Evolutionary conservation across 2,113 vertebrate species (phyloP).

Genomic region (Crocuta crocuta): DNA sequence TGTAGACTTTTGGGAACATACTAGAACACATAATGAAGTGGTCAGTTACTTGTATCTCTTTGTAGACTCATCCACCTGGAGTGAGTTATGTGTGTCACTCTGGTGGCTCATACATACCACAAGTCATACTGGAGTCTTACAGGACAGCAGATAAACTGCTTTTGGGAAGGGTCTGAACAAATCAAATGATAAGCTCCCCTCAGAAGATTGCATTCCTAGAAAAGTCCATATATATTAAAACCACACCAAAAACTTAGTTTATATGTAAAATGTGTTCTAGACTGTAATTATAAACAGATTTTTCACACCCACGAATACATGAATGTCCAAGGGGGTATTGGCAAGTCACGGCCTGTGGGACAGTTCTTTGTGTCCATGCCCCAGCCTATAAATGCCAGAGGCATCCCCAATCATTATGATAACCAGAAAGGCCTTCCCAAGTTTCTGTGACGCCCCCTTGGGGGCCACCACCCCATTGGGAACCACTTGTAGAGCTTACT

Average conservation of each 20-base stretch:
- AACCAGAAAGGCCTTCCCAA: not conserved
- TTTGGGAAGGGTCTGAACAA: constrained; percentile 32
- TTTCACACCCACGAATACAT: not conserved
- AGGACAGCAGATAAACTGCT: not conserved
- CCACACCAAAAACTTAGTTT: constrained; percentile 7
- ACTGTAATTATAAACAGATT: constrained; percentile 34
- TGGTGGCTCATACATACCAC: not conserved
- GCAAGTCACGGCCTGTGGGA: not conserved
- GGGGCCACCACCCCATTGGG: not conserved
- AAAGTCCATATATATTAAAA: constrained; percentile 53
- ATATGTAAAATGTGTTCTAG: constrained; percentile 36
- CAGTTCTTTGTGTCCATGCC: not conserved
- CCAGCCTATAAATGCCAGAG: not conserved
- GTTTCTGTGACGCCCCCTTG: not conserved
- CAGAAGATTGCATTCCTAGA: constrained; percentile 28
- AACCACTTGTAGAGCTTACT: not conserved
- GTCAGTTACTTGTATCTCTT: not conserved
- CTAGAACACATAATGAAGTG: not conserved
- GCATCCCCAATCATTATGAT: not conserved
- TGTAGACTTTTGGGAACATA: not conserved
- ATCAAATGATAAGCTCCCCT: not conserved
- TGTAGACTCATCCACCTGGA: not conserved
- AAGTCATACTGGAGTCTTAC: not conserved
- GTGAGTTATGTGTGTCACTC: not conserved
- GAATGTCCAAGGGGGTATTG: not conserved